Base-by-base conservation (phyloP, 2,113 vertebrate species). In the Onychorhynchus coronatus region DNA sequence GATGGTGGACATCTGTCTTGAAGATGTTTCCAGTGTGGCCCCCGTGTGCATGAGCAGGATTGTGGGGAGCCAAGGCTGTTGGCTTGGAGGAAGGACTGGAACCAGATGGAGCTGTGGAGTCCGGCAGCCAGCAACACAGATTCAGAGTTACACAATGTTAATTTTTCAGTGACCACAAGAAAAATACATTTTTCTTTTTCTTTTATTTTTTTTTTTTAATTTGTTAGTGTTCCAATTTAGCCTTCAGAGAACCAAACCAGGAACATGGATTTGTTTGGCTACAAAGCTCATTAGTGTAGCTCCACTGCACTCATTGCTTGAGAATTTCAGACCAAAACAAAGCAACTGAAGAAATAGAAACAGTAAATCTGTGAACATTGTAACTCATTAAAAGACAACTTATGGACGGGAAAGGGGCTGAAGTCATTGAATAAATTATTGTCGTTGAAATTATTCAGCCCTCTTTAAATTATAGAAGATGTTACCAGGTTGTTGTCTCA, bases 381-480 rank as follows among this genome's bases (percentile, higher is more conserved):
- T 71, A 73, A 87, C 53, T 92, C 44, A 24, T 87, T 91, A 90
- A 86, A 93, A 85, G 77, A 67, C 88, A 89, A 80, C 95, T 97
- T 95, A 76, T 86, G 76, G 81, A 68, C 81, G 88, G 47, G 12
- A 71, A 72, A 94, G 70, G 50, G 91, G 49, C 66, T 87, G 85
- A 55, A 94, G 33, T 17, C 0, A 0, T 61, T 95, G 73, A 86
- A 96, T 93, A 91, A 93, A 89, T 97, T 93, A 95, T 87, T 95
- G 46, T 74, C 72, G 53, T 44, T 78, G 88, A 70, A 95, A 93
- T 89, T 89, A 91, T 89, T 93, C 82, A 73, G n/a, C 53, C 68
- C 39, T 62, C 35, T 91, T 95, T 94, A 65, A 96, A 91, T 94
- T 89, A 75, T 50, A 58, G 88, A 91, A 91, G 89, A 88, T 72